phyloP scores from a whole-genome alignment of 2,888 invertebrate genomes.

The Bruchidius siliquastri region DNA sequence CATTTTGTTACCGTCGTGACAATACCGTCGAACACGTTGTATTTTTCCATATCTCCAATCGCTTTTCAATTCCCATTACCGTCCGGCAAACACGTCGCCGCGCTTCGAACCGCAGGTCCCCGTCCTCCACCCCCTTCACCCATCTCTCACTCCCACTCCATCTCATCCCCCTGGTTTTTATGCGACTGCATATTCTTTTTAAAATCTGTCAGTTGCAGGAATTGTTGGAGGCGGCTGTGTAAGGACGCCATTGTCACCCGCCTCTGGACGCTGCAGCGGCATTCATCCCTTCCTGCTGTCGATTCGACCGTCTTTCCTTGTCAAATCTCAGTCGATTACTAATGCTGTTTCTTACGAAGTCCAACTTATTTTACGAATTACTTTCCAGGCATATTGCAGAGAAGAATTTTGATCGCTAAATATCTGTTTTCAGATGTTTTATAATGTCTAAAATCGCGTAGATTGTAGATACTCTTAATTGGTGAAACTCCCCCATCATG shows the following conservation, averaged over 20 bases:
- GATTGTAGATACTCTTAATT: too few relatives aligned
- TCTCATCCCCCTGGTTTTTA: constrained; percentile 9
- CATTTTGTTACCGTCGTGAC: constrained; percentile 22
- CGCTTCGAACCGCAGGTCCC: neutral
- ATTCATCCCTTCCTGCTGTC: neutral
- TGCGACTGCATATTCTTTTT: constrained; percentile 32
- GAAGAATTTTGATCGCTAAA: too few relatives aligned
- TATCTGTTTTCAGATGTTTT: too few relatives aligned
- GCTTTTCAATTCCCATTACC: neutral
- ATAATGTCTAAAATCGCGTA: too few relatives aligned
- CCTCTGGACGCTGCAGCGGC: neutral
- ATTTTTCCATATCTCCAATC: neutral
- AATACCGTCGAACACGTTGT: neutral
- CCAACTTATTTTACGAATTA: too few relatives aligned
- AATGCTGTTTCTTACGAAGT: too few relatives aligned
- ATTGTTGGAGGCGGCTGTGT: neutral
- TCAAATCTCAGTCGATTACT: neutral
- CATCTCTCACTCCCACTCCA: neutral
- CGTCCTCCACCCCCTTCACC: neutral
- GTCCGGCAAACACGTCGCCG: neutral
- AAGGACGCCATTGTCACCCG: neutral
- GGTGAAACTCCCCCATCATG: too few relatives aligned
- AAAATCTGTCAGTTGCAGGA: constrained; percentile 46
- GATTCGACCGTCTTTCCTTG: neutral
- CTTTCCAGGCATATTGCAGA: too few relatives aligned